These are phyloP conservation scores for Darevskia nairensis DNA, from an alignment of 2,797 vertebrate genomes.

Conservation along the genomic window DNA sequence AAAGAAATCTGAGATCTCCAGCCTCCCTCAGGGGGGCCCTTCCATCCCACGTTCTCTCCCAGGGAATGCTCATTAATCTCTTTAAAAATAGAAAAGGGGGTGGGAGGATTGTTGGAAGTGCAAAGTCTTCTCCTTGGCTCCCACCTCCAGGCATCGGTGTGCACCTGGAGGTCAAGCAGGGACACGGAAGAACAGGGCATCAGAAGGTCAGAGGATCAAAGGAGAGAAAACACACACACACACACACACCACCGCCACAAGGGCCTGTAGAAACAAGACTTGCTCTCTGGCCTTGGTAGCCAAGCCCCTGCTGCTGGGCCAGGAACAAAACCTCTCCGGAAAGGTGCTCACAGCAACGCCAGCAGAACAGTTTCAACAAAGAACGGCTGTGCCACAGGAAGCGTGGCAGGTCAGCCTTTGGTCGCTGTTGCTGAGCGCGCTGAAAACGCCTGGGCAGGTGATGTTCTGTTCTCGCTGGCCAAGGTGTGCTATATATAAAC, in stretches of 20 bases:
- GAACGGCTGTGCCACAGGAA: neutral
- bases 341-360: neutral
- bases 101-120: too few species aligned
- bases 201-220: too few species aligned
- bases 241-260: too few species aligned
- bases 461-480: neutral
- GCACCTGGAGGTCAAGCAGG: neutral
- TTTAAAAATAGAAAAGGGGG: neutral
- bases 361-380: neutral
- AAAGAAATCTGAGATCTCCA: neutral
- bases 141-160: neutral
- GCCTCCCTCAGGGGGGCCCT: neutral
- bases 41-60: neutral
- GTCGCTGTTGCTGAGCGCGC: neutral
- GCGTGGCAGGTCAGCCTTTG: neutral
- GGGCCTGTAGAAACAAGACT: too few species aligned
- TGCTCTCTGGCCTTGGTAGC: neutral
- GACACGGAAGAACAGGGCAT: too few species aligned
- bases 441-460: neutral
- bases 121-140: neutral
- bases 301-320: neutral
- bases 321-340: neutral
- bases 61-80: neutral
- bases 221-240: too few species aligned
- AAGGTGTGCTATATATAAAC: neutral